These are phyloP conservation scores for Patella depressa DNA, from an alignment of 2,888 invertebrate species.

Conservation along the genomic window DNA sequence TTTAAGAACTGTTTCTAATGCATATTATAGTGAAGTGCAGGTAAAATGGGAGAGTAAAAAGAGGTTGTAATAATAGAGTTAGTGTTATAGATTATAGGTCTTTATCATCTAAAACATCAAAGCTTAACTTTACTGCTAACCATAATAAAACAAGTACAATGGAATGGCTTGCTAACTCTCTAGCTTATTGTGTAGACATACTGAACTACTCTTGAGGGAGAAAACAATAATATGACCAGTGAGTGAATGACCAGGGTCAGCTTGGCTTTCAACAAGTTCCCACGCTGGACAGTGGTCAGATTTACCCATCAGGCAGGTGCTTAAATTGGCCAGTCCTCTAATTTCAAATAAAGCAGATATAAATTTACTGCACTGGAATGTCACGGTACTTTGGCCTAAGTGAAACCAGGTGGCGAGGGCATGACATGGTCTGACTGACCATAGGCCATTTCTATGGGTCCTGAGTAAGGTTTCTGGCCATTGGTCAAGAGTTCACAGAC, in stretches of 20 bases:
- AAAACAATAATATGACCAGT: conserved; percentile 8
- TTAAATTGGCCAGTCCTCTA: conserved; percentile 8
- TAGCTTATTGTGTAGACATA: conserved; percentile 4
- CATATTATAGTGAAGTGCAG: conserved; percentile 1
- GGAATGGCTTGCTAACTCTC: conserved; percentile 2
- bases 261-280: conserved; percentile 8
- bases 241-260: conserved; percentile 12
- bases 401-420: conserved; percentile 10
- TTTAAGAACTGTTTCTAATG: not conserved
- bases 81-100: not conserved
- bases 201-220: conserved; percentile 4
- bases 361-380: conserved; percentile 13
- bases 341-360: conserved; percentile 13
- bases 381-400: conserved; percentile 10
- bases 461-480: conserved; percentile 16
- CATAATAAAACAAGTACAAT: conserved; percentile 10
- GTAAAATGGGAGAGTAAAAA: not conserved
- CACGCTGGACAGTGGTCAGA: conserved; percentile 10
- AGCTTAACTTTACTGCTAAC: conserved; percentile 7
- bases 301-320: conserved; percentile 13
- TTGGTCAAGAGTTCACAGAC: conserved; percentile 37
- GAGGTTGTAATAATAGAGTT: conserved; percentile 10
- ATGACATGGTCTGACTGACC: conserved; percentile 3
- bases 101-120: conserved; percentile 10
- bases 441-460: not conserved